A percentile compares a stretch with the other conserved stretches of the same genome.
These are phyloP conservation scores for Armadillidium nasatum DNA, from an alignment of 1,140 invertebrate genomes.

Conservation along the genomic window DNA sequence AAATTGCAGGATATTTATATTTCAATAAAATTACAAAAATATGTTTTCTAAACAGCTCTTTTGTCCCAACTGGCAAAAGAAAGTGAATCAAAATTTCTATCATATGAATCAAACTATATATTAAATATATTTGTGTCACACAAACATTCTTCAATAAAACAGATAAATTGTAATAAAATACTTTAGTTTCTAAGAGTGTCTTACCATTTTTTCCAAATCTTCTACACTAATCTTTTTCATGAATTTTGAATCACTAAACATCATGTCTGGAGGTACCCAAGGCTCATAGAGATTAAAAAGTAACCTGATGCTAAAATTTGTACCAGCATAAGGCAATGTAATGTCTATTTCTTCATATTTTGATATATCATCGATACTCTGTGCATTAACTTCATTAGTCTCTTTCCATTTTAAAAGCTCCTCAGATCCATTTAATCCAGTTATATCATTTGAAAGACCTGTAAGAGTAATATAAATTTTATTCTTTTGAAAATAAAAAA, in stretches of 20 bases:
- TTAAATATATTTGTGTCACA: too few species aligned
- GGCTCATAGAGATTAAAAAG: neutral
- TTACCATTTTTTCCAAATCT: conserved; percentile 6
- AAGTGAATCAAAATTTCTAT: too few species aligned
- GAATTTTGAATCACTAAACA: neutral
- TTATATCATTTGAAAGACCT: neutral
- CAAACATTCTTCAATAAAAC: too few species aligned
- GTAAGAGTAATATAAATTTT: neutral
- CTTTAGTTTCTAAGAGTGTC: neutral
- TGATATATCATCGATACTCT: neutral
- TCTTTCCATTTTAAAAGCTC: neutral
- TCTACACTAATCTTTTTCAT: neutral
- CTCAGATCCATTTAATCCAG: neutral
- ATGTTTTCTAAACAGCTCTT: too few species aligned
- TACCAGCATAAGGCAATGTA: neutral
- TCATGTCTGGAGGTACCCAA: conserved; percentile 1
- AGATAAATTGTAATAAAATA: too few species aligned
- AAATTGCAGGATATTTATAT: too few species aligned
- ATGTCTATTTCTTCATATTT: neutral
- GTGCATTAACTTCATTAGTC: too few species aligned
- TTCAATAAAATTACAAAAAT: too few species aligned
- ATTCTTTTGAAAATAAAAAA: too few species aligned
- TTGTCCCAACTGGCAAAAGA: too few species aligned
- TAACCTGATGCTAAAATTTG: neutral
- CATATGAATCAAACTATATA: too few species aligned